Conservation (phyloP, 2,888 invertebrate genomes). For the Machimus rusticus region DNA sequence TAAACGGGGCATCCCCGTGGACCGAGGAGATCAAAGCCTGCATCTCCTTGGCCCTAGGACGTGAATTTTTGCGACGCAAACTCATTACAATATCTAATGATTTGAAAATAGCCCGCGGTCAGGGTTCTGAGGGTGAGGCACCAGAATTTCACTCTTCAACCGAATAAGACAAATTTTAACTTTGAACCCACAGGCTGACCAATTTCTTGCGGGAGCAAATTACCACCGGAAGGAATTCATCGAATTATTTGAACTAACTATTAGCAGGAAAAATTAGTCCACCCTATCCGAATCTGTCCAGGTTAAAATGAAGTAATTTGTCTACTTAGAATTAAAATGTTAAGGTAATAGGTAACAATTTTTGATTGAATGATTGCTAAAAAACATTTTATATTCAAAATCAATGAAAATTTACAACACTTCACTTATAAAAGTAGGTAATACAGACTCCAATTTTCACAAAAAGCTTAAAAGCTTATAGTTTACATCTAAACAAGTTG, state of each 20-base stretch:
- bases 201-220: neutral
- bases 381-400: too few relatives aligned
- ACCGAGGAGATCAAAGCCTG: neutral
- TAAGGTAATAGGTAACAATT: too few relatives aligned
- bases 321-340: too few relatives aligned
- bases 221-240: neutral
- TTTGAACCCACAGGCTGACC: neutral
- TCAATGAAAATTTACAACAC: too few relatives aligned
- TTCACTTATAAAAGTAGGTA: too few relatives aligned
- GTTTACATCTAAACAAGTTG: too few relatives aligned
- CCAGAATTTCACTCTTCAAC: neutral
- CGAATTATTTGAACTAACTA: neutral
- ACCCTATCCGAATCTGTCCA: neutral
- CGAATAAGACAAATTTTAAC: neutral
- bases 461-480: too few relatives aligned
- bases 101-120: slow-evolving; percentile 19
- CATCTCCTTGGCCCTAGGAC: neutral
- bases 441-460: too few relatives aligned
- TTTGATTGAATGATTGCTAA: too few relatives aligned
- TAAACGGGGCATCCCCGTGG: neutral
- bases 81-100: slow-evolving; percentile 29
- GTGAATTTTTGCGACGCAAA: slow-evolving; percentile 1
- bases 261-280: neutral
- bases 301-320: too few relatives aligned
- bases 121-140: neutral